phyloP scores from a whole-genome alignment of 64 coral and sea anemone genomes.

The Acropora yongei region DNA sequence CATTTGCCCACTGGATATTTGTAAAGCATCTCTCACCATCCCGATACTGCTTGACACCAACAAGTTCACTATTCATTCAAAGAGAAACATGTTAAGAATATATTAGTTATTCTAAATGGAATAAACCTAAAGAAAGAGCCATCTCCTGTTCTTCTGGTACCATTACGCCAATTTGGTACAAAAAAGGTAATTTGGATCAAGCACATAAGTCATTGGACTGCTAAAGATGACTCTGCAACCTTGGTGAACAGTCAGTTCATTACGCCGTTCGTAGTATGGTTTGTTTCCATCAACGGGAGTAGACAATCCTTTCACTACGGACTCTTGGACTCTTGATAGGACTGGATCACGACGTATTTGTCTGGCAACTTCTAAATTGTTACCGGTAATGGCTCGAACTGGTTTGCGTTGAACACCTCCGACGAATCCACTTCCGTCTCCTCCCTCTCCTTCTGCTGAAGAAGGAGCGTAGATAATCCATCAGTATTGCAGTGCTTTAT shows the following conservation, averaged over 20 bases:
- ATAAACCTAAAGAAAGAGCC: too few species aligned
- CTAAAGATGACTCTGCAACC: background rate
- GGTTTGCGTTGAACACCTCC: constrained; percentile 51
- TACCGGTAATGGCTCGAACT: constrained; percentile 44
- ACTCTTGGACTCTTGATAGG: constrained; percentile 29
- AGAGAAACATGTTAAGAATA: too few species aligned
- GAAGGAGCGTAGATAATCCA: constrained; percentile 63
- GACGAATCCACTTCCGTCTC: constrained; percentile 38
- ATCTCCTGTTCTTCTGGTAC: too few species aligned
- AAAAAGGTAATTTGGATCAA: too few species aligned
- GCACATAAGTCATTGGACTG: too few species aligned
- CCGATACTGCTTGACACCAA: too few species aligned
- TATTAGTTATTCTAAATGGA: too few species aligned
- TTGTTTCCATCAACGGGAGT: constrained; percentile 16
- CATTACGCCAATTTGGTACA: too few species aligned
- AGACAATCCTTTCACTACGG: constrained; percentile 45
- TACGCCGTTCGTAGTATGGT: constrained; percentile 19
- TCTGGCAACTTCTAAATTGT: constrained; percentile 26
- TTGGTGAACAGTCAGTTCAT: constrained; percentile 61
- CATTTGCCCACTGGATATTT: too few species aligned
- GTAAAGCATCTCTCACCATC: too few species aligned
- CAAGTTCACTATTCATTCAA: too few species aligned
- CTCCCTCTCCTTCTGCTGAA: constrained; percentile 49
- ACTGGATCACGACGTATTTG: constrained; percentile 37
- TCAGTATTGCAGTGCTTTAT: constrained; percentile 61